These are phyloP conservation scores for Sminthurinus aureus DNA, from an alignment of 2,888 invertebrate genomes.

Conservation along the genomic window DNA sequence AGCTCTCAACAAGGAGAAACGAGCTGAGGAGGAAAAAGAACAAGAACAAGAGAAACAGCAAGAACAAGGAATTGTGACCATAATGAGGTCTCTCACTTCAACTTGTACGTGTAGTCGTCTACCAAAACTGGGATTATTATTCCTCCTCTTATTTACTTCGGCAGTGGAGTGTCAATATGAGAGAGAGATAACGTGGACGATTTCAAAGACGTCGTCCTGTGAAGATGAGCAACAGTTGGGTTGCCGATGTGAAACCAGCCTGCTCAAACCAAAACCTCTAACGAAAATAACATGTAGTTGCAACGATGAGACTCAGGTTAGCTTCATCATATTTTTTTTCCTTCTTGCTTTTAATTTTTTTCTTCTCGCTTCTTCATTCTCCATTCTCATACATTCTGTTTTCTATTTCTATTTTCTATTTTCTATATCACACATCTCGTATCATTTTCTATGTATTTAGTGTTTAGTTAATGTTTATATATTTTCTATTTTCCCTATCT, in stretches of 20 bases:
- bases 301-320: constrained; percentile 28
- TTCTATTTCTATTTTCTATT: background rate
- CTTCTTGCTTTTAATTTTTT: constrained; percentile 1
- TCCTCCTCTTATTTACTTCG: constrained; percentile 7
- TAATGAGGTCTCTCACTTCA: background rate
- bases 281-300: constrained; percentile 42
- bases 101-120: background rate
- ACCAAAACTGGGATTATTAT: background rate
- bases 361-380: background rate
- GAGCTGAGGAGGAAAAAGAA: background rate
- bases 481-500: background rate
- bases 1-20: background rate
- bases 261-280: constrained; percentile 30
- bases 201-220: constrained; percentile 37
- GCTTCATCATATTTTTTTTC: background rate
- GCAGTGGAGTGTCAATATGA: constrained; percentile 33
- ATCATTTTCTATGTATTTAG: too few relatives aligned
- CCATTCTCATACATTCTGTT: background rate
- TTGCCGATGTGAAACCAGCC: constrained; percentile 39
- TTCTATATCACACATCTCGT: background rate
- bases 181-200: constrained; percentile 36
- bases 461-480: background rate
- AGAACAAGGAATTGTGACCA: background rate
- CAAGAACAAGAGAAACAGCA: too few relatives aligned
- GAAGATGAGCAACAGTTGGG: constrained; percentile 43